Base-by-base conservation (phyloP, 2,797 vertebrate genomes). In the Rhinogobio ventralis region DNA sequence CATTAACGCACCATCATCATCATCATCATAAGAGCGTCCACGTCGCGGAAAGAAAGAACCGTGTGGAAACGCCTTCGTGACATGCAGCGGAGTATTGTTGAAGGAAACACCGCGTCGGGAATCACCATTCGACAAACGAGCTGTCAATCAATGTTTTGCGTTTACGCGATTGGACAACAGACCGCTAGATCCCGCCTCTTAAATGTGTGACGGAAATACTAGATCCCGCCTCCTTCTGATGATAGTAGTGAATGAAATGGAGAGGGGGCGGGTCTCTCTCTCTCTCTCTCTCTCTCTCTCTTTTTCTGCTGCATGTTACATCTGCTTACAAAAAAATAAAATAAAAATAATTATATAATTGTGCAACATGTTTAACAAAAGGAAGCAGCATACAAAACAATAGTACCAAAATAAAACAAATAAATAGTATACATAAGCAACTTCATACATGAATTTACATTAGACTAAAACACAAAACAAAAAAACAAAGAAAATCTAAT, bases 21-120 rank as follows among this genome's bases (percentile, higher is more conserved):
- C 78, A 77, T 82, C 82, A 86, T 87, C 82, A 75, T 60, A 83
- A 76, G 46, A 62, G 73, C 30, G 83, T 92, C 90, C 91, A 92
- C 91, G 90, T 92, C 89, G 90, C 88, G 89, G 89, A 90, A 89
- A 92, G 89, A 92, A 90, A 91, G 91, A 86, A 85, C 73, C 72
- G 82, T 74, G 86, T 81, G 85, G 86, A 86, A 89, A 90, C 85
- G 89, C 91, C 86, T 86, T 86, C 62, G 79, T 82, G 81, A 72
- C 87, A 69, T 75, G 72, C 46, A 91, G 89, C 88, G 82, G 89
- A 86, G 77, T 72, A 87, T 76, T 86, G 84, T 85, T 89, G 64
- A 68, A 64, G 39, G 84, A 84, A 91, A 86, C 66, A 79, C 68
- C 80, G 57, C 25, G 42, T 74, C 49, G 46, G 25, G 15, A 46